phyloP scores from a whole-genome alignment of 2,113 vertebrate species.

The Pandion haliaetus region DNA sequence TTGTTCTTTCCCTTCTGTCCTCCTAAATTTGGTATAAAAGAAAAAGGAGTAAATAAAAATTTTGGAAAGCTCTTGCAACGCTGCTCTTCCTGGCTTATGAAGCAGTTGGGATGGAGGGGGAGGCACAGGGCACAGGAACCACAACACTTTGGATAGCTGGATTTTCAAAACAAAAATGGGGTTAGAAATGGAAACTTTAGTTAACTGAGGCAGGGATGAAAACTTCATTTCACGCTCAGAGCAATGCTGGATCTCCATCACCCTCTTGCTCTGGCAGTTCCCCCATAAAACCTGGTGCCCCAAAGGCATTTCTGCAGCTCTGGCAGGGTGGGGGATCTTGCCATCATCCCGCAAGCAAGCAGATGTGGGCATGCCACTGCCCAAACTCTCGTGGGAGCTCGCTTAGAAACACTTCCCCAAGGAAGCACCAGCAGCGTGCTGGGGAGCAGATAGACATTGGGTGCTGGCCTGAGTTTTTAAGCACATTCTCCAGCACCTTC shows the following conservation, averaged over 20 bases:
- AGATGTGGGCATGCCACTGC: rapidly evolving
- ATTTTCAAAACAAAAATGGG: background rate
- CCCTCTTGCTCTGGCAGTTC: background rate
- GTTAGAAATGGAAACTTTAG: slow-evolving; percentile 15
- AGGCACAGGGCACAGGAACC: background rate
- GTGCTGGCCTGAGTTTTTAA: background rate
- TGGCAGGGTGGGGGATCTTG: rapidly evolving
- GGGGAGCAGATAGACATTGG: rapidly evolving
- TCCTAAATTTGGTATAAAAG: background rate
- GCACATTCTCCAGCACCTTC: background rate
- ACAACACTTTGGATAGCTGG: background rate
- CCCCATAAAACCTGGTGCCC: background rate
- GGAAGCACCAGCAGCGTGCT: background rate
- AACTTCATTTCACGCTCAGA: background rate
- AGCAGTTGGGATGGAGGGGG: background rate
- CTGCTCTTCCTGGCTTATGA: background rate
- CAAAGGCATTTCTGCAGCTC: background rate
- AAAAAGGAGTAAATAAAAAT: background rate
- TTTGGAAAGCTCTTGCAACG: background rate
- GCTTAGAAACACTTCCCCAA: background rate
- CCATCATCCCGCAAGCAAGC: background rate
- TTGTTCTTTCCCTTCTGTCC: background rate
- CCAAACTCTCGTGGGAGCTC: background rate
- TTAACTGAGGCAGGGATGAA: background rate
- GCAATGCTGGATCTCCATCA: background rate